Evolutionary conservation across 2,113 vertebrate species (phyloP).

Genomic region (Tragelaphus imberbis): DNA sequence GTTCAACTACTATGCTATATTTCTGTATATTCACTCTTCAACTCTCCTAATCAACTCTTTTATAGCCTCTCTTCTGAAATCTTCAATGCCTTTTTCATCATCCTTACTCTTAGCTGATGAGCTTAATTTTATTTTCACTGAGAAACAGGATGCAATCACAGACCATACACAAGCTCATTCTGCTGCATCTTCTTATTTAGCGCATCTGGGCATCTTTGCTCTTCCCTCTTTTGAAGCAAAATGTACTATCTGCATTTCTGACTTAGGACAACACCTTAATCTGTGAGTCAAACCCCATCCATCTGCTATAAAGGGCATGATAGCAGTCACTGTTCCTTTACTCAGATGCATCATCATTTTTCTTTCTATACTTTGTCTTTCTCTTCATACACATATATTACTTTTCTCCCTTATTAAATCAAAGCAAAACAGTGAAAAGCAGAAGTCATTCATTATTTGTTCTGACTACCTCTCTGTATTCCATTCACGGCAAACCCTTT

Average conservation of each 20-base stretch:
- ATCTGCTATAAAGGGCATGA: background rate
- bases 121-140: slow-evolving; percentile 21
- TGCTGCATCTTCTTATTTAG: background rate
- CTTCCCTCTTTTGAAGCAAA: background rate
- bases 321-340: background rate
- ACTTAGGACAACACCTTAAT: background rate
- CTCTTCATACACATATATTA: background rate
- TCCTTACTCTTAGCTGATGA: background rate
- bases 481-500: background rate
- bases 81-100: background rate
- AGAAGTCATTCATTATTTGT: background rate
- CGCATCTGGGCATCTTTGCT: background rate
- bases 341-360: background rate
- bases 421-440: background rate
- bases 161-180: background rate
- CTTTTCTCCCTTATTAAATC: background rate
- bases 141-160: slow-evolving; percentile 20
- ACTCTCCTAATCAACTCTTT: background rate
- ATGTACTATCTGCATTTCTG: background rate
- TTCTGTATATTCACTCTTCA: background rate
- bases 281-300: background rate
- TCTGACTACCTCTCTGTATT: background rate
- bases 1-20: background rate
- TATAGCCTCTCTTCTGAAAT: background rate
- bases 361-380: background rate